Conservation (phyloP, 2,113 vertebrate genomes). For the Coptodon rendalli region DNA sequence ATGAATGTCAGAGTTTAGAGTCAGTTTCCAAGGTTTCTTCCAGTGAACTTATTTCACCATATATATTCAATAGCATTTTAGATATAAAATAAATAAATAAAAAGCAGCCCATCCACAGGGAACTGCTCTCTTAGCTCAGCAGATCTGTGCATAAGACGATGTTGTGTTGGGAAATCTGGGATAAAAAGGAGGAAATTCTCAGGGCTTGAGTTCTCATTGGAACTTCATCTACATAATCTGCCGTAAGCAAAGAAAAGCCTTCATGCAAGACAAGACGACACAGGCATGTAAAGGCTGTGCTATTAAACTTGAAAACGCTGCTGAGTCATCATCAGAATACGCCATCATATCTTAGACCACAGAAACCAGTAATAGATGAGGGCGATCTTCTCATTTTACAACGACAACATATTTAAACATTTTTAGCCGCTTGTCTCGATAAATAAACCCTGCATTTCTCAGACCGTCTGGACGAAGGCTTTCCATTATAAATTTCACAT, state of each 20-base stretch:
- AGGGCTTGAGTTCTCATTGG: slow-evolving; percentile 12
- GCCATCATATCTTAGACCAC: not conserved
- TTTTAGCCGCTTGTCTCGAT: not conserved
- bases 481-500: not conserved
- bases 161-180: not conserved
- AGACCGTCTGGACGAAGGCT: not conserved
- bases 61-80: not conserved
- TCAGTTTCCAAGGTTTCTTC: not conserved
- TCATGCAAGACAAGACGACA: slow-evolving; percentile 32
- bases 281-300: slow-evolving; percentile 1
- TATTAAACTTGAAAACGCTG: not conserved
- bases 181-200: slow-evolving; percentile 36
- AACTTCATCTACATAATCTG: slow-evolving; percentile 41
- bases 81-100: not conserved
- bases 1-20: not conserved
- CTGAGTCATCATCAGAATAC: slow-evolving; percentile 36
- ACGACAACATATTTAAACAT: not conserved
- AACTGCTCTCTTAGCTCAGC: not conserved
- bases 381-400: not conserved
- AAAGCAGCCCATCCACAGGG: not conserved
- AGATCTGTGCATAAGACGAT: not conserved
- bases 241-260: slow-evolving; percentile 18
- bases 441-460: not conserved
- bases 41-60: not conserved
- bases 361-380: not conserved